Evolutionary conservation across 2,888 invertebrate species (phyloP).

Genomic region (Nasonovia ribisnigri): DNA sequence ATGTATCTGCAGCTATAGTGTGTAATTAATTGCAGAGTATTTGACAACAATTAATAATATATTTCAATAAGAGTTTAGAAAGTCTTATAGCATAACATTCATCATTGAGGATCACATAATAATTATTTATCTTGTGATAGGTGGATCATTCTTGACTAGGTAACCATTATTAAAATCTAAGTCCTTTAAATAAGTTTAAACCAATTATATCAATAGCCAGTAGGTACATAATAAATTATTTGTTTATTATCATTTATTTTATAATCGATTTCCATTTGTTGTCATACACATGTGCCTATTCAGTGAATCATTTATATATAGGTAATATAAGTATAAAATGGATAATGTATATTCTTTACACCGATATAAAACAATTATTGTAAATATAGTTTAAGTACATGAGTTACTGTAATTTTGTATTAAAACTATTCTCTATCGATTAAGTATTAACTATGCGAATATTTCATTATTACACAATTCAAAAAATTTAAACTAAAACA

Average conservation of each 20-base stretch:
- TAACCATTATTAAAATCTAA: not conserved
- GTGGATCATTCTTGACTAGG: not conserved
- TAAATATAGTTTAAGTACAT: not conserved
- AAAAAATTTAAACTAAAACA: not conserved
- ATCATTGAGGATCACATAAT: not conserved
- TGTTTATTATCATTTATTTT: not conserved
- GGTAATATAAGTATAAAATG: not conserved
- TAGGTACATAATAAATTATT: too few relatives aligned
- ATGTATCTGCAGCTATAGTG: not conserved
- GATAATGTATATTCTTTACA: not conserved
- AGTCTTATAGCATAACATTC: not conserved
- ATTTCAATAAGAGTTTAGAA: conserved; percentile 8
- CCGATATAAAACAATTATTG: not conserved
- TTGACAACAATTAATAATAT: not conserved
- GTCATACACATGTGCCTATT: not conserved
- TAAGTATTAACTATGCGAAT: not conserved
- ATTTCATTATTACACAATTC: not conserved
- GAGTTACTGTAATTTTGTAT: not conserved
- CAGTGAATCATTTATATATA: too few relatives aligned
- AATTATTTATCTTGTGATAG: not conserved
- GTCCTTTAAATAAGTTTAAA: too few relatives aligned
- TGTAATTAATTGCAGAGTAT: not conserved
- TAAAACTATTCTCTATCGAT: not conserved
- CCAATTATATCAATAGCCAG: too few relatives aligned
- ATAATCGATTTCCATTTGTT: not conserved